Base-by-base conservation (phyloP, 2,888 invertebrate genomes). In the Lepidocyrtinus sp. region DNA sequence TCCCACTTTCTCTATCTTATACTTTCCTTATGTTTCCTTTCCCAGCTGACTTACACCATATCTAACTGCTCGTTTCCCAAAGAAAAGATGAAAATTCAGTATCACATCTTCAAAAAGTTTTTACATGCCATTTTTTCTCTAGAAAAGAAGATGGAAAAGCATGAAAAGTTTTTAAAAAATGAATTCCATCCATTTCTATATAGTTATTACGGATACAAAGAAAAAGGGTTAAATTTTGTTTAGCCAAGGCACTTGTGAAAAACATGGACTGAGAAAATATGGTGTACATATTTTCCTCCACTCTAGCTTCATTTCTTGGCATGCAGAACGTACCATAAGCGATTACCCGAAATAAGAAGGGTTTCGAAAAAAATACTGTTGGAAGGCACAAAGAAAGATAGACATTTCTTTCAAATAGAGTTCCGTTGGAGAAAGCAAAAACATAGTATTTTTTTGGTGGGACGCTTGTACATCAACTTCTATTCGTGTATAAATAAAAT, bases 401-500 rank as follows among this genome's bases (percentile, higher is more conserved):
- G 64, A 64, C n/a, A 65, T 59, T 59, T 59, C 22, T 12, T 12
- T 50, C 61, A 17, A 24, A 36, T 36, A 36, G 36, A 21, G 59
- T 9, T 59, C 36, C 12, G 36, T 9, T 9, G 36, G 36, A 36
- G 36, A 36, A 12, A 36, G 36, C 7, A 36, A 36, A 36, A 12
- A 36, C 36, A 12, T 36, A 36, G 36, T 36, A 36, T 36, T 36
- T 36, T n/a, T 36, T 12, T 45, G 26, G 27, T 70, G 59, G 55
- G 67, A 59, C 25, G 55, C 26, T 55, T 22, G 68, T 68, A 50
- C 55, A 59, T 26, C 59, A 55, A 59, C 70, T 70, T 70, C 70
- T 68, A 59, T 12, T 59, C 67, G 59, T 22, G 70, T 59, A 59
- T 59, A 59, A 59, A 59, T 59, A 59, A 59, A 59, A 59, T 59